Conservation (phyloP, 2,113 vertebrate species). For the Lophius piscatorius region DNA sequence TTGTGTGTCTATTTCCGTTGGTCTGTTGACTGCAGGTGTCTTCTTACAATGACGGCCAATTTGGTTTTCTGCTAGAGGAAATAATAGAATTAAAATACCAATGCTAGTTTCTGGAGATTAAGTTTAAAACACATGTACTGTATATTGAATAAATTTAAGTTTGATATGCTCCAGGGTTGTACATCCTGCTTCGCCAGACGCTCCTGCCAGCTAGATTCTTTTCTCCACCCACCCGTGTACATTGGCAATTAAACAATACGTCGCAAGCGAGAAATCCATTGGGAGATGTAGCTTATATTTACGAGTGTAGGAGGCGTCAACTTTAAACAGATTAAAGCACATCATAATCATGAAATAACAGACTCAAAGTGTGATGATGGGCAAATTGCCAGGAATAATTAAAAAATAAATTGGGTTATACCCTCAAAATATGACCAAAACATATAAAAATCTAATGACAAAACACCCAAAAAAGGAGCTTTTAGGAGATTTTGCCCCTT, state of each 20-base stretch:
- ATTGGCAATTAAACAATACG: constrained; percentile 27
- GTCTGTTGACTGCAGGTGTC: constrained; percentile 54
- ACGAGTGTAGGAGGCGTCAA: constrained; percentile 63
- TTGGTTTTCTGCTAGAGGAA: constrained; percentile 7
- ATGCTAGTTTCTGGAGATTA: not conserved
- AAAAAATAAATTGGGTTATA: not conserved
- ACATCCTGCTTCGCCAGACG: constrained; percentile 15
- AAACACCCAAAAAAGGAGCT: not conserved
- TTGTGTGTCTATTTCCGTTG: constrained; percentile 52
- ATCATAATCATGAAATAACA: constrained; percentile 27
- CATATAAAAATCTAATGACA: no score
- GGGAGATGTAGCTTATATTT: constrained; percentile 41
- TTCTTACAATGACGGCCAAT: constrained; percentile 25
- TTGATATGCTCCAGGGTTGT: constrained; percentile 11
- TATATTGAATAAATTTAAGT: not conserved
- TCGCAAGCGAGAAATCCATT: constrained; percentile 21
- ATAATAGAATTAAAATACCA: constrained; percentile 21
- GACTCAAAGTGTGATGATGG: not conserved
- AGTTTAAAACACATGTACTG: not conserved
- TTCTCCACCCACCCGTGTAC: constrained; percentile 54
- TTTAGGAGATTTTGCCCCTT: not conserved
- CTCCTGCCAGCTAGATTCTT: constrained; percentile 45
- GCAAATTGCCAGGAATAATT: constrained; percentile 11
- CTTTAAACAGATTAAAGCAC: constrained; percentile 31
- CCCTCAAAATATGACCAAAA: not conserved